phyloP scores from a whole-genome alignment of 2,113 vertebrate genomes.

The Centropus unirufus region DNA sequence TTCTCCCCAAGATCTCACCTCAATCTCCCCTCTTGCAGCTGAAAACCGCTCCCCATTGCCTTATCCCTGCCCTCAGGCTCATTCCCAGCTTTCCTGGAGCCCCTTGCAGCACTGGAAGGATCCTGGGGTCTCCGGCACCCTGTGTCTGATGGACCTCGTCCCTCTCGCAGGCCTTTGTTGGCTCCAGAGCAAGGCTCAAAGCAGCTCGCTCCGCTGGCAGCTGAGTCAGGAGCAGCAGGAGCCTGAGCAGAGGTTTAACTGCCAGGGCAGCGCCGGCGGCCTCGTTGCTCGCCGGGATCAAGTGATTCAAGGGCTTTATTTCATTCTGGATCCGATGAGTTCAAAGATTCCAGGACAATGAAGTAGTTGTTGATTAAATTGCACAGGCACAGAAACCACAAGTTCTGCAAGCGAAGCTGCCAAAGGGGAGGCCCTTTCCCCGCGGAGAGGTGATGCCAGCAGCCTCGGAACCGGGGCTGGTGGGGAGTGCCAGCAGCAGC shows the following conservation, averaged over 20 bases:
- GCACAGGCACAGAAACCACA: background rate
- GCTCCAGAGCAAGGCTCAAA: background rate
- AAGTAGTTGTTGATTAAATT: slow-evolving; percentile 40
- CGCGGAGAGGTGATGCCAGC: background rate
- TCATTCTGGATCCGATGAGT: slow-evolving; percentile 32
- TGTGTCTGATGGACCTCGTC: accelerated
- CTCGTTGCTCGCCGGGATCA: background rate
- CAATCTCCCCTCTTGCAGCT: no score
- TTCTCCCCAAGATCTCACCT: no score
- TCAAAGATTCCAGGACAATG: slow-evolving; percentile 61
- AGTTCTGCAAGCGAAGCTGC: background rate
- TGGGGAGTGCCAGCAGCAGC: background rate
- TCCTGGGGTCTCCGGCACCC: background rate
- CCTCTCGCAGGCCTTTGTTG: background rate
- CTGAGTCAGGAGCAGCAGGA: slow-evolving; percentile 2
- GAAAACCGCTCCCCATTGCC: no score
- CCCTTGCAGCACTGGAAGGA: background rate
- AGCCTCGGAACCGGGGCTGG: background rate
- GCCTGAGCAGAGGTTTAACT: background rate
- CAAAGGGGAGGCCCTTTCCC: background rate
- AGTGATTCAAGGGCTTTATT: background rate
- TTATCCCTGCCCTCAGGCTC: no score
- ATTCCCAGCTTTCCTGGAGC: no score
- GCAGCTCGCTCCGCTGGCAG: background rate
- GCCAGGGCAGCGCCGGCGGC: background rate